A percentile compares a stretch with the other conserved stretches of the same genome.
These are phyloP conservation scores for Lepilemur ruficaudatus DNA, from an alignment of 2,797 vertebrate genomes.

Conservation along the genomic window DNA sequence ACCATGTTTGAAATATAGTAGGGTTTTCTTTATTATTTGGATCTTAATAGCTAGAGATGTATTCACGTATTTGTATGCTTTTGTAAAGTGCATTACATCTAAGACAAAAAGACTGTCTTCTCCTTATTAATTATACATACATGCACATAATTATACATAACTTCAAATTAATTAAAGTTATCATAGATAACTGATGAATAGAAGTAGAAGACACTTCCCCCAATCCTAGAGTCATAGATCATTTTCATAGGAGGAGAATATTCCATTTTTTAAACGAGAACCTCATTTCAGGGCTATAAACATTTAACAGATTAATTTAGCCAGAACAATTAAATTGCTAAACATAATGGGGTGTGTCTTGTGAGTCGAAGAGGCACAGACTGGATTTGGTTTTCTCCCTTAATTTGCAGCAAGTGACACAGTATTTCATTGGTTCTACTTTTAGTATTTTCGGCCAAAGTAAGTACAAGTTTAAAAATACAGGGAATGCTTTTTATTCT, in stretches of 20 bases:
- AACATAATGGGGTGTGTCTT: not conserved
- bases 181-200: not conserved
- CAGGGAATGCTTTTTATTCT: not conserved
- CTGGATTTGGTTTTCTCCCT: not conserved
- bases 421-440: not conserved
- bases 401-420: not conserved
- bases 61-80: not conserved
- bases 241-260: not conserved
- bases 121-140: not conserved
- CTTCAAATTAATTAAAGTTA: constrained; percentile 27
- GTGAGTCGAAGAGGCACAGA: not conserved
- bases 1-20: constrained; percentile 11
- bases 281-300: not conserved
- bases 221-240: not conserved
- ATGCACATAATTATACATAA: too few species aligned
- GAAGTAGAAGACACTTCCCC: not conserved
- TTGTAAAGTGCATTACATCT: not conserved
- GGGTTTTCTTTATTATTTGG: not conserved
- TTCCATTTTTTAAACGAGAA: not conserved
- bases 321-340: not conserved
- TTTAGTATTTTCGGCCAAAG: not conserved
- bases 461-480: not conserved
- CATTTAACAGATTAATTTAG: not conserved
- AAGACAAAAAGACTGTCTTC: not conserved
- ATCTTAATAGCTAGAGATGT: not conserved